Percentiles rank a stretch among this genome's conserved stretches.
These are phyloP conservation scores for Eilema griseolum DNA, from an alignment of 2,888 invertebrate species.

Conservation along the genomic window DNA sequence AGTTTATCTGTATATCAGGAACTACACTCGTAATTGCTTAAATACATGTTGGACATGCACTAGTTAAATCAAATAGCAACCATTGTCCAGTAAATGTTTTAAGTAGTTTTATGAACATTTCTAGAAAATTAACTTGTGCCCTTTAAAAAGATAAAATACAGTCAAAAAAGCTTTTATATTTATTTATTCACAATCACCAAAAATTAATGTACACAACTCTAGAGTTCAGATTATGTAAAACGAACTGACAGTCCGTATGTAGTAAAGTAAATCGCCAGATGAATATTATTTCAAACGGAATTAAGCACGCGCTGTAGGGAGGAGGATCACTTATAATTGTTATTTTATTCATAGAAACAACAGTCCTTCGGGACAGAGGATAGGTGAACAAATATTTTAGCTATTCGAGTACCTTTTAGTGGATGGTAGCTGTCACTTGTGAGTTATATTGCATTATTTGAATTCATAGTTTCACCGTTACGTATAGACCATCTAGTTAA, in stretches of 20 bases:
- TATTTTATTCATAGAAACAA: constrained; percentile 88
- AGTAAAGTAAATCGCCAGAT: constrained; percentile 77
- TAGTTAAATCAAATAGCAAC: too few relatives aligned
- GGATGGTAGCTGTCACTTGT: constrained; percentile 42
- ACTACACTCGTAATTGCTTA: too few relatives aligned
- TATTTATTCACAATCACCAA: not conserved
- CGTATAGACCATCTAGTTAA: too few relatives aligned
- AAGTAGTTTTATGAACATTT: too few relatives aligned
- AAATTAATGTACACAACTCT: not conserved
- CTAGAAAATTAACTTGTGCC: not conserved
- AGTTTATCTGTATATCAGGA: too few relatives aligned
- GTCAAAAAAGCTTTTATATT: too few relatives aligned
- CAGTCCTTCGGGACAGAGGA: constrained; percentile 77
- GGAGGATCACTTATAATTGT: constrained; percentile 86
- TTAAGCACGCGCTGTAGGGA: constrained; percentile 81
- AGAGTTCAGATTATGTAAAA: not conserved
- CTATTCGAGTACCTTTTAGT: constrained; percentile 80
- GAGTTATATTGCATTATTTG: constrained; percentile 15
- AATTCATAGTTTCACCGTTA: not conserved
- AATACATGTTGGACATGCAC: too few relatives aligned
- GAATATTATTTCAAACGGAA: constrained; percentile 87
- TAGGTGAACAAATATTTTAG: constrained; percentile 85
- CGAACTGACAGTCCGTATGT: constrained; percentile 56
- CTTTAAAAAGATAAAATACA: too few relatives aligned
- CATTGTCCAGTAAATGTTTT: too few relatives aligned